Conservation (phyloP, 2,113 vertebrate species). For the Alouatta palliata region DNA sequence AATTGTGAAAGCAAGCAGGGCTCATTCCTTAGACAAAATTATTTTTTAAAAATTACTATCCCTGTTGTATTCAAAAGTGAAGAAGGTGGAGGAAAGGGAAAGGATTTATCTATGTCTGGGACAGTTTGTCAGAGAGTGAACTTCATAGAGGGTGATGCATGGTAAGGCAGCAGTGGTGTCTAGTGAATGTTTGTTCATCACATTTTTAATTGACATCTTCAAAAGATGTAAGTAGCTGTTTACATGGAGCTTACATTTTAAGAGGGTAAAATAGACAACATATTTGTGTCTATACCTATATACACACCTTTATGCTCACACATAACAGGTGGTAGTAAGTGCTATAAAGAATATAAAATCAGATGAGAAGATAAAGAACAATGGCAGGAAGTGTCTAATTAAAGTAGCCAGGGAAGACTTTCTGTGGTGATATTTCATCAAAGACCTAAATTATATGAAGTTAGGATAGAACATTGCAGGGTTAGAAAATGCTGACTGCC, state of each 20-base stretch:
- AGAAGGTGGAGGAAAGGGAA: not conserved
- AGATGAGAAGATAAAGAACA: not conserved
- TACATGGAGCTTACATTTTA: not conserved
- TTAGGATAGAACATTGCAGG: not conserved
- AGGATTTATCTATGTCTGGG: not conserved
- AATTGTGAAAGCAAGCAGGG: not conserved
- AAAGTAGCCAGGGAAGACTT: not conserved
- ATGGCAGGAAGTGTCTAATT: not conserved
- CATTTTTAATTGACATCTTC: not conserved
- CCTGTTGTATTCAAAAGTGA: not conserved
- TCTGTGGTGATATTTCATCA: not conserved
- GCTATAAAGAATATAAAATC: not conserved
- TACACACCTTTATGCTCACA: not conserved
- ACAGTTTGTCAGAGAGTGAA: not conserved
- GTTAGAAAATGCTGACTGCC: not conserved
- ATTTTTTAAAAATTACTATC: not conserved
- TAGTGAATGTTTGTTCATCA: not conserved
- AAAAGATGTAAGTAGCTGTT: not conserved
- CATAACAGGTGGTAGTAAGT: not conserved
- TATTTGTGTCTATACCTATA: not conserved
- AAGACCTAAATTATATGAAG: not conserved
- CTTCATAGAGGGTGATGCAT: not conserved
- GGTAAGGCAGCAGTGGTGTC: not conserved
- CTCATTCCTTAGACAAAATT: not conserved
- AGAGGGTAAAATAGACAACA: not conserved